Conservation (phyloP, 2,888 invertebrate genomes). For the Acanthopleura granulata region DNA sequence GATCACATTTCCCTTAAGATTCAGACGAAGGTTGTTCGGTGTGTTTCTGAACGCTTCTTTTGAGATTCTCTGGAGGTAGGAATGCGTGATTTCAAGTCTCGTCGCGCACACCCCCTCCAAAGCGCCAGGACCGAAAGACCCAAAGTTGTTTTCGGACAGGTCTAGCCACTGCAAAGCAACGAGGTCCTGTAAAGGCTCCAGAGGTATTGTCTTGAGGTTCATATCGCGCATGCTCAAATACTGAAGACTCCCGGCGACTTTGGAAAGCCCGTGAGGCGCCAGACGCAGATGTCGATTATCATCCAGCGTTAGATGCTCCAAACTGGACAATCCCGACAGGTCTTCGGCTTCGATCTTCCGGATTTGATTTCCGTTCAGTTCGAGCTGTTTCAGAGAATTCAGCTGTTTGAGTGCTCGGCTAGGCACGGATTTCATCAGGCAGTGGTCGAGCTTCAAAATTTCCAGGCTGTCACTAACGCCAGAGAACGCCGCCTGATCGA, state of each 20-base stretch:
- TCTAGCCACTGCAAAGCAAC: neutral
- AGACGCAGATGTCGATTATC: neutral
- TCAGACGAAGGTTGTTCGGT: neutral
- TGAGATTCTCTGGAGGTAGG: neutral
- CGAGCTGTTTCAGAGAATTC: neutral
- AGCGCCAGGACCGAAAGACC: neutral
- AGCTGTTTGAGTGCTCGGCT: neutral
- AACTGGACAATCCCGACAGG: neutral
- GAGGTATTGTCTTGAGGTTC: neutral
- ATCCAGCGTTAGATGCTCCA: neutral
- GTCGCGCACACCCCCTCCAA: neutral
- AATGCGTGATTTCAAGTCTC: neutral
- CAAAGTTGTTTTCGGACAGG: neutral
- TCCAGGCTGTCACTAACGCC: neutral
- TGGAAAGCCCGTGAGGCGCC: neutral
- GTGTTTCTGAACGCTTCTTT: neutral
- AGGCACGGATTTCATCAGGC: neutral
- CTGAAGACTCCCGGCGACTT: neutral
- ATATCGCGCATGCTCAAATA: conserved; percentile 13
- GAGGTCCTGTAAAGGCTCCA: neutral
- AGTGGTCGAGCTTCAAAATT: neutral
- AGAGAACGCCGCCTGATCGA: neutral
- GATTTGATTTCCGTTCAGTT: neutral
- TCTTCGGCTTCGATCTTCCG: neutral
- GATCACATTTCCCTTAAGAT: neutral